Percentiles rank a stretch among this genome's conserved stretches.
These are phyloP conservation scores for Sphenopsis melanotis DNA, from an alignment of 2,797 vertebrate species.

Conservation along the genomic window DNA sequence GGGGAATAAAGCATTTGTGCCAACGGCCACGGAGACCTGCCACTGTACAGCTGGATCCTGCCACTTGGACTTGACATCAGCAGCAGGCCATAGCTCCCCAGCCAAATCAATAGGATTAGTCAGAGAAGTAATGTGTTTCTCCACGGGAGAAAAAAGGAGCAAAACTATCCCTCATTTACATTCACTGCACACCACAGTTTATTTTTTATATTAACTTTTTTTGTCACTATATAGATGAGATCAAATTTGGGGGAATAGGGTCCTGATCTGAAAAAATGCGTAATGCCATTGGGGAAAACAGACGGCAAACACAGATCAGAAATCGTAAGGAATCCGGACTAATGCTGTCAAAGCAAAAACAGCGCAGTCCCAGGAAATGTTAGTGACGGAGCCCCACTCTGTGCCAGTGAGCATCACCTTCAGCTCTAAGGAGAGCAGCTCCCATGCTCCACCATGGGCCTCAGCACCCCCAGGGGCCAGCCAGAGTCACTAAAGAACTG, in stretches of 20 bases:
- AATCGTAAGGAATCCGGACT: slow-evolving; percentile 6
- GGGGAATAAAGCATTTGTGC: neutral
- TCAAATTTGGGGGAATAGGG: slow-evolving; percentile 18
- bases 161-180: neutral
- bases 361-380: neutral
- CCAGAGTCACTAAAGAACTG: rapidly evolving
- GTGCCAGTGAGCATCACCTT: neutral
- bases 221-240: slow-evolving; percentile 15
- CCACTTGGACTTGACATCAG: neutral
- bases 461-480: neutral
- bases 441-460: rapidly evolving
- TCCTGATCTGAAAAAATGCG: neutral
- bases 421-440: neutral
- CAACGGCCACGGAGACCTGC: neutral
- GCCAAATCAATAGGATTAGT: slow-evolving; percentile 21
- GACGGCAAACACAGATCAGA: slow-evolving; percentile 12
- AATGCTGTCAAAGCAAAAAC: neutral
- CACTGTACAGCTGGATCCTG: neutral
- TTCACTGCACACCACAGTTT: neutral
- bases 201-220: slow-evolving; percentile 23
- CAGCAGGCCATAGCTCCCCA: neutral
- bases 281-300: slow-evolving; percentile 29
- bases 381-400: neutral
- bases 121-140: slow-evolving; percentile 7
- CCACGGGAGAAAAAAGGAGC: neutral